Evolutionary conservation across 2,113 vertebrate species (phyloP).

Genomic region (Antigone vipio): DNA sequence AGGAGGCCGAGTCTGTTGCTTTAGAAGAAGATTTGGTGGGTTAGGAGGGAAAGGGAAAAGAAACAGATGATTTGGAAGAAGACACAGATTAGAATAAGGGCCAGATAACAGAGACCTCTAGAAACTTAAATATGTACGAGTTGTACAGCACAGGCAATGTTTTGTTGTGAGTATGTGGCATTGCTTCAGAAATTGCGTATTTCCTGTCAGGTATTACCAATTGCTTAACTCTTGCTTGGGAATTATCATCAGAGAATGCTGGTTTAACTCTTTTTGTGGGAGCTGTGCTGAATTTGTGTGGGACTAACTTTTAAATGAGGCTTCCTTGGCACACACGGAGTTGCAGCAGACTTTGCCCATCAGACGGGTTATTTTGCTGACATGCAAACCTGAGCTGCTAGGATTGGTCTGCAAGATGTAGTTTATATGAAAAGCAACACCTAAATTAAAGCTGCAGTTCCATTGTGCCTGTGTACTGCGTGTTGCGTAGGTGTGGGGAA

Average conservation of each 20-base stretch:
- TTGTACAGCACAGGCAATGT: background rate
- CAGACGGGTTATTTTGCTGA: background rate
- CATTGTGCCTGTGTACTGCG: fast-evolving
- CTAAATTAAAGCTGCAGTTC: background rate
- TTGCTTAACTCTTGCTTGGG: background rate
- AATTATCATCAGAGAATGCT: background rate
- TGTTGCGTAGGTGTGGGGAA: background rate
- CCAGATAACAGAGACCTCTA: background rate
- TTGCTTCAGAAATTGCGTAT: background rate
- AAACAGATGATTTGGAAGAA: background rate
- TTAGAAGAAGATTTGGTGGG: background rate
- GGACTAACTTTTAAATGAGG: no score
- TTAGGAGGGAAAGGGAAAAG: background rate
- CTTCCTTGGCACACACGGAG: background rate
- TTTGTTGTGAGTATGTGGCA: background rate
- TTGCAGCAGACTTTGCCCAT: background rate
- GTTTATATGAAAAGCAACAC: background rate
- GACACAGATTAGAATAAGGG: background rate
- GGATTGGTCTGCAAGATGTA: background rate
- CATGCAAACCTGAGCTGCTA: background rate
- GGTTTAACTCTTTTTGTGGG: background rate
- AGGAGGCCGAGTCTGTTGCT: background rate
- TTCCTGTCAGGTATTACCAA: background rate
- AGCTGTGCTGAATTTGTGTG: background rate
- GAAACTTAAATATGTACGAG: background rate